Evolutionary conservation across 2,113 vertebrate genomes (phyloP).

Genomic region (Austrofundulus limnaeus): DNA sequence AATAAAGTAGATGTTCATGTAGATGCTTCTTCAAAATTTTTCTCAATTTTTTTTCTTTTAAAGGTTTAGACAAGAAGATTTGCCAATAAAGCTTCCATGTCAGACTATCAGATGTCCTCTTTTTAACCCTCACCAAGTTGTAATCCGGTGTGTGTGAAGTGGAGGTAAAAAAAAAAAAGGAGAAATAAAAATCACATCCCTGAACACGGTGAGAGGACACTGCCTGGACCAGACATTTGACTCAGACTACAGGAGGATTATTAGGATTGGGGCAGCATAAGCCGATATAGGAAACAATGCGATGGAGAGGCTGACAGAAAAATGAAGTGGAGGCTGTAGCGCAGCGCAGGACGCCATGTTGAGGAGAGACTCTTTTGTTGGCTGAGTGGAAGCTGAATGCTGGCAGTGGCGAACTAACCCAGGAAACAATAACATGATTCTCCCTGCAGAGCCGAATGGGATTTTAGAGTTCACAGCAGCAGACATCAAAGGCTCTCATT

Average conservation of each 20-base stretch:
- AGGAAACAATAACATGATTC: conserved; percentile 52
- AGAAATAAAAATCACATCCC: conserved; percentile 42
- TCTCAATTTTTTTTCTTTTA: not conserved
- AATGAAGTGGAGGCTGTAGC: conserved; percentile 43
- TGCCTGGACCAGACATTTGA: conserved; percentile 56
- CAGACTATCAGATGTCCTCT: conserved; percentile 28
- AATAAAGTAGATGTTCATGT: too few relatives aligned
- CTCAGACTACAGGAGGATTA: conserved; percentile 67
- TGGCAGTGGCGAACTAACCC: conserved; percentile 35
- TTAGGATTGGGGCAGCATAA: conserved; percentile 59
- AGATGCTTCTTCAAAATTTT: not conserved
- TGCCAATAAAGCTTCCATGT: not conserved
- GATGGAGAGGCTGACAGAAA: conserved; percentile 41
- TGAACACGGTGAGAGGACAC: conserved; percentile 53
- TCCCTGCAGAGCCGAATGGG: conserved; percentile 35
- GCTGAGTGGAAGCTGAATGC: conserved; percentile 23
- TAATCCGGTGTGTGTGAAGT: conserved; percentile 55
- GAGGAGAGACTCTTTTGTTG: conserved; percentile 42
- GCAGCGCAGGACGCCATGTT: conserved; percentile 39
- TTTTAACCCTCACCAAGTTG: conserved; percentile 24
- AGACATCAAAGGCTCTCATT: conserved; percentile 64
- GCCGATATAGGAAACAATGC: conserved; percentile 72
- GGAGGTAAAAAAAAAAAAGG: conserved; percentile 11
- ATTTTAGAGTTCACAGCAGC: conserved; percentile 53
- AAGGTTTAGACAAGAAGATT: too few relatives aligned